Base-by-base conservation (phyloP, 2,113 vertebrate genomes). In the Lepus timidus region DNA sequence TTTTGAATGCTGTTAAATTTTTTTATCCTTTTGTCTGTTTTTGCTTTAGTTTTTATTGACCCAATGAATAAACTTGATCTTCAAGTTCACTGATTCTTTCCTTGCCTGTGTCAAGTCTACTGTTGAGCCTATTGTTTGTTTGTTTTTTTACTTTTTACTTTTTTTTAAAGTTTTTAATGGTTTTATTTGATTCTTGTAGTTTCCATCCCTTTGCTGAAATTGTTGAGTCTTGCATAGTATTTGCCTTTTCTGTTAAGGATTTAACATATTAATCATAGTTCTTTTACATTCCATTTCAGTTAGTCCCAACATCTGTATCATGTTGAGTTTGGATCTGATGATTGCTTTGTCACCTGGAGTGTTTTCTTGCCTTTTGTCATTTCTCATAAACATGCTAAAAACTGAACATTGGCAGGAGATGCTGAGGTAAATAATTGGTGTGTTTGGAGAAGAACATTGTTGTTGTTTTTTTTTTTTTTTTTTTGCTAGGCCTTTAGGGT, bases 341-440 rank as follows among this genome's bases (percentile, higher is more conserved):
- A 86, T 90, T 94, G n/a, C 67, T 93, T 93, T 95, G 62, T 90
- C 74, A 94, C 51, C 92, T 95, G 81, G 71, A 79, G 31, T 92
- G 75, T 90, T 92, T 92, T 92, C 33, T 67, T 92, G 16, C 49
- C 51, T 91, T 95, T 88, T 88, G 25, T 68, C 85, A 76, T 78
- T 75, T 31, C 74, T 94, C 64, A 73, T 85, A 58, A 91, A 58
- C 49, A 33, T 83, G 13, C 58, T 94, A 36, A 93, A 94, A 96
- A 13, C 78, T 93, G 51, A 68, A 95, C n/a, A 58, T 65, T 25
- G 73, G 67, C 58, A 94, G 29, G 64, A 94, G 70, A 85, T 88
- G 55, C 78, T 90, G 78, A 88, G n/a, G 58, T 86, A 87, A 92
- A 87, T 94, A 49, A 36, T 85, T 85, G 39, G 51, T 92, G 55